phyloP scores from a whole-genome alignment of 2,797 vertebrate genomes.

The Pogoniulus pusillus region DNA sequence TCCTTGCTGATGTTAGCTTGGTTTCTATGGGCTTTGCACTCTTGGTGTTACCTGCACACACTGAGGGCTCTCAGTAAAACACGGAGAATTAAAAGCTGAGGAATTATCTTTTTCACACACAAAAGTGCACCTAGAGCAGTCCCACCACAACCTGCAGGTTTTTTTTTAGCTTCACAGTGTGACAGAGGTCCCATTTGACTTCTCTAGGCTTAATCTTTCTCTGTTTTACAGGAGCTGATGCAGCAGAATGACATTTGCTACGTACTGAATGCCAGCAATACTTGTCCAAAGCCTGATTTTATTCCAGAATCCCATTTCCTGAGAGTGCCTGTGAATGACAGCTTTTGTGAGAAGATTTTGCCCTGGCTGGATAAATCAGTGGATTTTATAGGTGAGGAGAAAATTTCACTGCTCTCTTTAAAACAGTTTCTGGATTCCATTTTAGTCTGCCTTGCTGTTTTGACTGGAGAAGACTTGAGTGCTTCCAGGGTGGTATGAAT shows the following conservation, averaged over 20 bases:
- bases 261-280: slow-evolving; percentile 93
- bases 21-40: neutral
- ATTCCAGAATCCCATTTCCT: slow-evolving; percentile 93
- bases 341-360: slow-evolving; percentile 97
- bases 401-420: neutral
- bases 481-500: neutral
- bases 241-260: slow-evolving; percentile 92
- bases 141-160: neutral
- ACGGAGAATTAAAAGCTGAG: too few relatives aligned
- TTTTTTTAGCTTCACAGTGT: neutral
- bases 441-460: neutral
- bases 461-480: neutral
- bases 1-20: neutral
- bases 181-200: neutral
- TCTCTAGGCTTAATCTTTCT: neutral
- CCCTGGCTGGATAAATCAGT: slow-evolving; percentile 95
- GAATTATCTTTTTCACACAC: neutral
- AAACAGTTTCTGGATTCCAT: neutral
- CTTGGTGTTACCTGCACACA: neutral
- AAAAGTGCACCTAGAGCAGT: neutral
- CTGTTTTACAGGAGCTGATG: slow-evolving; percentile 88
- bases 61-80: neutral
- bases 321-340: slow-evolving; percentile 94
- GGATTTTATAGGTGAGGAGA: slow-evolving; percentile 92
- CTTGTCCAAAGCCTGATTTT: slow-evolving; percentile 96